phyloP scores from a whole-genome alignment of 1,140 invertebrate species.

The Sinella curviseta region DNA sequence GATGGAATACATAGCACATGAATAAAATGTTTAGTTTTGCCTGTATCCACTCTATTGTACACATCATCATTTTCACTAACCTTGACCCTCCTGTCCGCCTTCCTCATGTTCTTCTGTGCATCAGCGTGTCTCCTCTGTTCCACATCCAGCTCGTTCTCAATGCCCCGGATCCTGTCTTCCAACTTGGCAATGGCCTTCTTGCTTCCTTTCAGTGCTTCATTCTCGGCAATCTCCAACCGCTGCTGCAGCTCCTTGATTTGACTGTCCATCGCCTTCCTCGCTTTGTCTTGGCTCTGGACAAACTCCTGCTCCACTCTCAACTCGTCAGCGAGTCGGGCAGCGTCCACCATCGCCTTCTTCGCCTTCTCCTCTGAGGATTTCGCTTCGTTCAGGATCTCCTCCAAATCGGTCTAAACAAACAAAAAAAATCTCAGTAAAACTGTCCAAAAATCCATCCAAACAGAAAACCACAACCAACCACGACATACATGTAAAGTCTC shows the following conservation, averaged over 20 bases:
- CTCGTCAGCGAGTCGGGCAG: constrained; percentile 94
- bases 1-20: too few species aligned
- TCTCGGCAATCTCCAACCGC: constrained; percentile 92
- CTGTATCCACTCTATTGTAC: not conserved
- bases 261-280: constrained; percentile 92
- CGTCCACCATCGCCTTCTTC: constrained; percentile 98
- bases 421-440: not conserved
- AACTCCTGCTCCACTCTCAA: constrained; percentile 98
- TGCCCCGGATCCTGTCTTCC: constrained; percentile 89
- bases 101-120: constrained; percentile 91
- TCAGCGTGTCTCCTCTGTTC: constrained; percentile 97
- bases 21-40: not conserved
- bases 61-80: too few species aligned
- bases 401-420: constrained; percentile 76
- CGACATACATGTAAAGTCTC: constrained; percentile 82
- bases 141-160: constrained; percentile 95
- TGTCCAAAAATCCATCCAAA: not conserved
- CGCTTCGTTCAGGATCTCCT: constrained; percentile 92
- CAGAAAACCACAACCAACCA: not conserved
- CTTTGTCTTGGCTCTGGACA: constrained; percentile 94
- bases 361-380: constrained; percentile 96
- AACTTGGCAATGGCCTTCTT: constrained; percentile 96
- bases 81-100: constrained; percentile 91
- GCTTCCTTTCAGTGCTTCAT: constrained; percentile 94
- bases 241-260: constrained; percentile 94